Conservation (phyloP, 2,113 vertebrate genomes). For the Mus musculus region GRCm39 chr8:122843001-122843500, state of each 20-base stretch:
- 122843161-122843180: too few relatives aligned
- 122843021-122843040: neutral
- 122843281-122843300: too few relatives aligned
- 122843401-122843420: too few relatives aligned
- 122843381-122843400: neutral
- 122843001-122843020: neutral
- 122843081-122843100: too few relatives aligned
- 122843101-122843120: too few relatives aligned
- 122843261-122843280: neutral
- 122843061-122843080: neutral
- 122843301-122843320: neutral
- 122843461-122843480: neutral
- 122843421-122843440: neutral
- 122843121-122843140: too few relatives aligned
- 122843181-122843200: too few relatives aligned
- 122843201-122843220: too few relatives aligned
- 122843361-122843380: fast-evolving
- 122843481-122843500: neutral
- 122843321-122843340: neutral
- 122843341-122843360: neutral
- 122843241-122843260: too few relatives aligned
- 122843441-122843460: neutral
- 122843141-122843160: too few relatives aligned
- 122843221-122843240: too few relatives aligned
- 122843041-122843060: neutral